These are phyloP conservation scores for Drosophila kuntzei DNA, from an alignment of 2,888 invertebrate genomes.

Conservation along the genomic window DNA sequence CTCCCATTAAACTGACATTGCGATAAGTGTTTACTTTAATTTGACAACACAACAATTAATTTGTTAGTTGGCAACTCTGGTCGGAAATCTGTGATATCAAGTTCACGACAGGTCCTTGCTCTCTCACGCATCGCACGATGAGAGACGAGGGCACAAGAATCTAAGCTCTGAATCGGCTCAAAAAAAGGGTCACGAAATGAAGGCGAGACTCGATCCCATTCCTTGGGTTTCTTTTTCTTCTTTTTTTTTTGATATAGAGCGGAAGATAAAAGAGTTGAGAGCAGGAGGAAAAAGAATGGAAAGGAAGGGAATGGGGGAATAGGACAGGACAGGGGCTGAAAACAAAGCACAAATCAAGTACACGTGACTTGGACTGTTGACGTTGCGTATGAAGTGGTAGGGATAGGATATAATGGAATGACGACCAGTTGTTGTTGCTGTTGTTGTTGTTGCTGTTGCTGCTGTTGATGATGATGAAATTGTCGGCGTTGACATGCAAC, in stretches of 20 bases:
- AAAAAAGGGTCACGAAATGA: conserved; percentile 58
- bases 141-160: conserved; percentile 37
- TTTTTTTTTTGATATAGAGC: conserved; percentile 64
- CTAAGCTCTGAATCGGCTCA: conserved; percentile 34
- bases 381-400: conserved; percentile 49
- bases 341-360: conserved; percentile 78
- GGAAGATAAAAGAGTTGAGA: conserved; percentile 58
- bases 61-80: conserved; percentile 34
- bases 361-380: conserved; percentile 71
- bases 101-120: conserved; percentile 77
- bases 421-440: neutral
- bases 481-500: conserved; percentile 79
- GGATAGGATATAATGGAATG: conserved; percentile 6
- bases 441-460: neutral
- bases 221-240: conserved; percentile 3
- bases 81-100: conserved; percentile 49
- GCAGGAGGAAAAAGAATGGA: conserved; percentile 19
- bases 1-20: neutral
- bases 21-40: too few relatives aligned
- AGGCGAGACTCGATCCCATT: conserved; percentile 51
- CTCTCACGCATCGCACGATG: conserved; percentile 47
- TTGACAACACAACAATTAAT: neutral
- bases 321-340: conserved; percentile 22
- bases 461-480: conserved; percentile 70
- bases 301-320: conserved; percentile 5